These are phyloP conservation scores for Nymphalis polychloros DNA, from an alignment of 2,888 invertebrate species.

Conservation along the genomic window DNA sequence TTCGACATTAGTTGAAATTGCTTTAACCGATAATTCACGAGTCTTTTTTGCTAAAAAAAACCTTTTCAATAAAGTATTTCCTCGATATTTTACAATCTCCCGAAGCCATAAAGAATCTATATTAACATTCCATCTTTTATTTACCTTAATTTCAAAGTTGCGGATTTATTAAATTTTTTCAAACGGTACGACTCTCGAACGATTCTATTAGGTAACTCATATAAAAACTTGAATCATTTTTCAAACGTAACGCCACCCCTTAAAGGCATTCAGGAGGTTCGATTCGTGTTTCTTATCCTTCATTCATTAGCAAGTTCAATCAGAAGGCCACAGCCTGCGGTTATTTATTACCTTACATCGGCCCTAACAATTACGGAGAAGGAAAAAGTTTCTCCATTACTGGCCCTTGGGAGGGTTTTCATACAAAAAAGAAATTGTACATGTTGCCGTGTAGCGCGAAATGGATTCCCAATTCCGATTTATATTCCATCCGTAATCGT, in stretches of 20 bases:
- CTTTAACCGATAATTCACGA: too few relatives aligned
- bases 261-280: slow-evolving; percentile 56
- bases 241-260: slow-evolving; percentile 49
- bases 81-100: slow-evolving; percentile 6
- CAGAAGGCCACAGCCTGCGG: slow-evolving; percentile 73
- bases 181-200: slow-evolving; percentile 15
- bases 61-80: not conserved
- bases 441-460: slow-evolving; percentile 65
- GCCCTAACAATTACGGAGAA: slow-evolving; percentile 76
- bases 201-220: slow-evolving; percentile 20
- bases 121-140: slow-evolving; percentile 26
- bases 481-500: slow-evolving; percentile 58
- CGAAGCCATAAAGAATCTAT: slow-evolving; percentile 15
- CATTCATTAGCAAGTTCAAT: slow-evolving; percentile 82
- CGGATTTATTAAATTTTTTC: slow-evolving; percentile 28
- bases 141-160: slow-evolving; percentile 31
- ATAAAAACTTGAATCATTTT: slow-evolving; percentile 68
- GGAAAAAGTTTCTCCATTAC: slow-evolving; percentile 80
- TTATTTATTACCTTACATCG: slow-evolving; percentile 79
- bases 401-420: slow-evolving; percentile 68
- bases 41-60: too few relatives aligned
- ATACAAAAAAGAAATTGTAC: slow-evolving; percentile 75
- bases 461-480: slow-evolving; percentile 69
- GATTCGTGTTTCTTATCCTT: slow-evolving; percentile 78
- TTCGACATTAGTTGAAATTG: too few relatives aligned